Evolutionary conservation across 2,797 vertebrate genomes (phyloP), one percentile per base, ranked within the genome.

Genomic region (Oreonectes daqikongensis): DNA sequence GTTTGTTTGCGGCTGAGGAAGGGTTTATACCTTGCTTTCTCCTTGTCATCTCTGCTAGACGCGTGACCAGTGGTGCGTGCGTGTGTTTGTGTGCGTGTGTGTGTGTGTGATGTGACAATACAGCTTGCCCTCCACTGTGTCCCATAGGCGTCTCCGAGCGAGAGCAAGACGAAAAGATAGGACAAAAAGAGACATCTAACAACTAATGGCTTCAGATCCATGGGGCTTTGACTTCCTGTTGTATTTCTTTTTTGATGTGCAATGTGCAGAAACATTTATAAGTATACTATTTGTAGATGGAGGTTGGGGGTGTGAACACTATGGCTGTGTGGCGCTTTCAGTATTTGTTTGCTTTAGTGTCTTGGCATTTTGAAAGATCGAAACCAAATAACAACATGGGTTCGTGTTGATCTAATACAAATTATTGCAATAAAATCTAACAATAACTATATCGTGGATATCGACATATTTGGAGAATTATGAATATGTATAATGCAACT

Each of bases 1-100:
- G 86, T 86, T 87, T 88, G 87, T 87, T 89, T 86, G 80, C 82
- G 86, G 40, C 72, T 53, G 40, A 35, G 88, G 85, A 84, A 89
- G 87, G 85, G 75, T 83, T 91, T 85, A 85, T 86, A 92, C 89
- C 91, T 89, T 88, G 82, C 84, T 82, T 69, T 90, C 87, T 86
- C 81, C 81, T 86, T 86, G 88, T 90, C 89, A 87, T 80, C n/a
- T 48, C 79, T 81, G 73, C 79, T 67, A 81, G 77, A 77, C 63
- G 65, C 63, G 72, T 55, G 79, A 69, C 79, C 81, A 78, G 55
- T 77, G 73, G 48, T 79, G 82, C 68, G 65, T 82, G 74, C 28
- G 53, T 63, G 72, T 73, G 55, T 55, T 61, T 87, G 88, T 87
- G 87, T 85, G 78, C 38, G 11, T 69, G 38, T 72, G 8, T 59